Conservation (phyloP, 2,797 vertebrate genomes). For the Micrastur ruficollis region DNA sequence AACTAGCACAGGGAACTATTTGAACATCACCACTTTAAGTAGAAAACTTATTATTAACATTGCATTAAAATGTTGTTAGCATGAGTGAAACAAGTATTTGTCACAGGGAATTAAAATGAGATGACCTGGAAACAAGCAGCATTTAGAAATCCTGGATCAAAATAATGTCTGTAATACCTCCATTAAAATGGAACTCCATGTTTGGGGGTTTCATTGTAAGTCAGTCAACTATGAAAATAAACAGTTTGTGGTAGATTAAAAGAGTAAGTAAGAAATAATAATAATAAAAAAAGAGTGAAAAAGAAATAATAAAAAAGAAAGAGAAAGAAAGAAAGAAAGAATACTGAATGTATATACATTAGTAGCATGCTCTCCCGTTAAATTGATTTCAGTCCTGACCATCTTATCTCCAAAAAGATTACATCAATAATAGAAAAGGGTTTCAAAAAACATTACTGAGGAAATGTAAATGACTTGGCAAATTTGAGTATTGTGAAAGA, state of each 20-base stretch:
- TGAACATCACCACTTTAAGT: not conserved
- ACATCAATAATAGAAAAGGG: not conserved
- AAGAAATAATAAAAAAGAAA: not conserved
- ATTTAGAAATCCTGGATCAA: not conserved
- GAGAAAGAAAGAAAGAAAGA: not conserved
- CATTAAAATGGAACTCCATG: not conserved
- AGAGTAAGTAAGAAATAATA: not conserved
- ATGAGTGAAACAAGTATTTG: not conserved
- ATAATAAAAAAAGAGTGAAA: not conserved
- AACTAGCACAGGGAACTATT: not conserved
- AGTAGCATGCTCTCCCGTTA: not conserved
- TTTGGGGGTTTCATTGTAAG: not conserved
- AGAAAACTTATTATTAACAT: not conserved
- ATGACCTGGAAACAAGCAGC: not conserved
- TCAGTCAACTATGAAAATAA: not conserved
- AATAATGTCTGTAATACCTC: not conserved
- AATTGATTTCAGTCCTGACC: not conserved
- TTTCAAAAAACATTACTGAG: not conserved
- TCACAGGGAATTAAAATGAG: not conserved
- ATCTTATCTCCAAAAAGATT: not conserved
- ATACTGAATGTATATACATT: not conserved
- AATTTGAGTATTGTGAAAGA: not conserved
- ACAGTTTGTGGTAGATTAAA: not conserved
- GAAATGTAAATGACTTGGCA: not conserved
- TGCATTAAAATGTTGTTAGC: not conserved